Conservation (phyloP, 1,140 invertebrate genomes). For the Thrips palmi region DNA sequence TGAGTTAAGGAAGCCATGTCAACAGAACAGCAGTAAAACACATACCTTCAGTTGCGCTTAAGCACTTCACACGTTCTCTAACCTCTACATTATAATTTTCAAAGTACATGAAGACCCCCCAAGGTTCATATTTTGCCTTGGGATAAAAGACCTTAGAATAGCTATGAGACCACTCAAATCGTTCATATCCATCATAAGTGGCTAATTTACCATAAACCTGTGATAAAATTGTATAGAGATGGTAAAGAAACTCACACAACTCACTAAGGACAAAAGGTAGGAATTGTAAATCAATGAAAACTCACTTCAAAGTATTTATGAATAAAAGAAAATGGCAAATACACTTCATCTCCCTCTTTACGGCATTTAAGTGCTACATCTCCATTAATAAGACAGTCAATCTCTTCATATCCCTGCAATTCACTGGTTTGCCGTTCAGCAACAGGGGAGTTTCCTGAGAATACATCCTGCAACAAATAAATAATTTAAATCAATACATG, state of each 20-base stretch:
- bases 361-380: conserved; percentile 69
- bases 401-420: conserved; percentile 42
- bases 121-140: conserved; percentile 69
- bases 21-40: not conserved
- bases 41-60: conserved; percentile 67
- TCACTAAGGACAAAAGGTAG: not conserved
- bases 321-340: conserved; percentile 81
- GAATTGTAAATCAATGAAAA: conserved; percentile 9
- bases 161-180: conserved; percentile 88
- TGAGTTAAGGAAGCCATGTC: not conserved
- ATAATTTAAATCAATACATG: too few species aligned
- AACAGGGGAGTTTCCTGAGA: not conserved
- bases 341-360: conserved; percentile 70
- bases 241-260: not conserved
- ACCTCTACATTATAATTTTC: conserved; percentile 95
- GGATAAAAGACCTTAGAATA: conserved; percentile 82
- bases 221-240: conserved; percentile 11
- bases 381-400: conserved; percentile 80
- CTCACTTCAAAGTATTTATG: conserved; percentile 85
- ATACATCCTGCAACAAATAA: too few species aligned
- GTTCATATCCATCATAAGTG: conserved; percentile 42
- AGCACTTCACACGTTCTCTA: conserved; percentile 85
- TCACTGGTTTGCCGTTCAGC: conserved; percentile 12
- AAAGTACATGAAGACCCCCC: conserved; percentile 86
- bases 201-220: conserved; percentile 58